Evolutionary conservation across 2,888 invertebrate species (phyloP).

Genomic region (Andrena trimmerana): DNA sequence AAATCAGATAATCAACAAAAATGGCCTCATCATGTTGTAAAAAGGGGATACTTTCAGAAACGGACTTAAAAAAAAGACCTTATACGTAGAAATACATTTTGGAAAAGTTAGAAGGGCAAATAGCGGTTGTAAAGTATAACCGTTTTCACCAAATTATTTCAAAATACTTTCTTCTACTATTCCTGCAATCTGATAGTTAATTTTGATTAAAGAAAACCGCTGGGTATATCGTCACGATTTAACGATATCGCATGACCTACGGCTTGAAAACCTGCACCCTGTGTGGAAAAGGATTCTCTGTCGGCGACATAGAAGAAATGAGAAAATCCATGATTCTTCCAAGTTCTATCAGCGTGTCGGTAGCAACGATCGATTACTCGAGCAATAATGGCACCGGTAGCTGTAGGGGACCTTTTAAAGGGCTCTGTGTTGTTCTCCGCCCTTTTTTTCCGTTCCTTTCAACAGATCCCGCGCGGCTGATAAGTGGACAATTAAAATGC

Average conservation of each 20-base stretch:
- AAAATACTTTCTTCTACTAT: no score
- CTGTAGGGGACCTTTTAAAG: slow-evolving; percentile 72
- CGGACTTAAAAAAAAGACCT: no score
- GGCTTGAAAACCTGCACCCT: neutral
- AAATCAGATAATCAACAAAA: no score
- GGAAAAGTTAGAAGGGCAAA: no score
- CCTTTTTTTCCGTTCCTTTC: slow-evolving; percentile 64
- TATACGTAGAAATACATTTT: no score
- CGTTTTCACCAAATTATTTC: no score
- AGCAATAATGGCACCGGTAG: slow-evolving; percentile 67
- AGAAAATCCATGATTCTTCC: slow-evolving; percentile 17
- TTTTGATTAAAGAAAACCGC: no score
- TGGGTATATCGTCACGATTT: no score
- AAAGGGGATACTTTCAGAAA: no score
- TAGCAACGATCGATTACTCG: slow-evolving; percentile 49
- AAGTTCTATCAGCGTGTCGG: slow-evolving; percentile 25
- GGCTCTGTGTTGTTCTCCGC: slow-evolving; percentile 53
- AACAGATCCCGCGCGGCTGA: slow-evolving; percentile 68
- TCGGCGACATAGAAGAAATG: slow-evolving; percentile 13
- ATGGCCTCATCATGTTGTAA: no score
- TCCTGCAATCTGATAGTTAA: no score
- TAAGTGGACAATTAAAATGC: slow-evolving; percentile 73
- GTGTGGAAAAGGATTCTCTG: neutral
- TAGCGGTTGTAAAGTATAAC: no score
- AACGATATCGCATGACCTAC: slow-evolving; percentile 7